These are phyloP conservation scores for Chionis minor DNA, from an alignment of 2,113 vertebrate species.

Conservation along the genomic window DNA sequence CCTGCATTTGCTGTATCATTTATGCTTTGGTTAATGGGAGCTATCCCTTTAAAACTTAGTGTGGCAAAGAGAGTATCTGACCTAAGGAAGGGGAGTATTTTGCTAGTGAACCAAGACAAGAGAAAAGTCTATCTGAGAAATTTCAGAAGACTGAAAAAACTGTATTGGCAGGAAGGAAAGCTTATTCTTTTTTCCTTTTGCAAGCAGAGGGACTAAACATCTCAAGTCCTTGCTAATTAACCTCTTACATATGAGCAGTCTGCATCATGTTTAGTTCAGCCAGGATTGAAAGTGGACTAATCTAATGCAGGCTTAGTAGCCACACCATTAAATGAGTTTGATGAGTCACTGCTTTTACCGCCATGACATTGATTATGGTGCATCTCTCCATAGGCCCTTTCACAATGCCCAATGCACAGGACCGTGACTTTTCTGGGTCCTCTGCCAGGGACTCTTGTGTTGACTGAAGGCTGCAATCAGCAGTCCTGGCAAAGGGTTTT, in stretches of 20 bases:
- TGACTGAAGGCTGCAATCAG: background rate
- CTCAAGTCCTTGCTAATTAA: background rate
- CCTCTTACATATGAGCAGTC: background rate
- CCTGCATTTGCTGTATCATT: background rate
- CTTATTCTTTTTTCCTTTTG: background rate
- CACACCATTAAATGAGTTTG: background rate
- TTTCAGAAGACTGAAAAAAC: background rate
- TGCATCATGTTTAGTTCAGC: background rate
- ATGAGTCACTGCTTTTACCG: background rate
- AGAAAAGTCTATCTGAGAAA: background rate
- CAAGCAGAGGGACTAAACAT: background rate
- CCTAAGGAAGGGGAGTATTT: background rate
- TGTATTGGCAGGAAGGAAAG: background rate
- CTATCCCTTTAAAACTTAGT: background rate
- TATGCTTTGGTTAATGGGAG: background rate
- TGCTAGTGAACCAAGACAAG: background rate
- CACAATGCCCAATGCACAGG: background rate
- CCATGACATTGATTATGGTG: background rate
- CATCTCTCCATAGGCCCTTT: background rate
- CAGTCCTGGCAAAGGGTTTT: background rate
- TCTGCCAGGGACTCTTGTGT: background rate
- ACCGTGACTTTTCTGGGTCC: background rate
- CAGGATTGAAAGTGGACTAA: background rate
- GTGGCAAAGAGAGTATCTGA: background rate
- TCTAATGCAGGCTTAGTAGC: background rate